Evolutionary conservation across 2,888 invertebrate species (phyloP), one percentile per base, ranked within the genome.

Genomic region (Nematopogon swammerdamellus): DNA sequence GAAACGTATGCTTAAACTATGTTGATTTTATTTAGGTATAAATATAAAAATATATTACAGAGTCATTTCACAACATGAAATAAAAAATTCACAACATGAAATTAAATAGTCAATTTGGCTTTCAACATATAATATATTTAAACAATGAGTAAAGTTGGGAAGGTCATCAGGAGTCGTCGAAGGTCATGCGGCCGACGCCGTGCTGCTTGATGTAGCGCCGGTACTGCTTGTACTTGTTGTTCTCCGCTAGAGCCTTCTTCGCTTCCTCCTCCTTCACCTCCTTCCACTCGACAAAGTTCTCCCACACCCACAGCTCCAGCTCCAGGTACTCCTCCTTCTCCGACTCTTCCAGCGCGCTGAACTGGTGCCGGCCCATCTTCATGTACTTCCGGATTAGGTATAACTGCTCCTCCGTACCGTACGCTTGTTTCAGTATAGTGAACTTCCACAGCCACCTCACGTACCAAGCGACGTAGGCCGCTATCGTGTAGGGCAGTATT

Each of bases 171-270:
- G 85, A 91, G 65, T 92, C 92, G 60, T 91, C 93, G 68, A 96
- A 96, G n/a, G 91, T 92, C 82, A 96, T 91, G 62, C 95, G 84
- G 1, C 92, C 90, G 1, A 91, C 86, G 2, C 94, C 95, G 64
- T 94, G 93, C 60, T 90, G 91, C 70, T 93, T 95, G 76, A 96
- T 87, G 67, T 92, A 95, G 51, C 96, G 81, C 53, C 95, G 82
- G 63, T 95, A 95, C 54, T 91, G 88, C 70, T 95, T 95, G 66
- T 94, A 92, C 62, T 88, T 85, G 49, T 89, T 88, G 72, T 88
- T 95, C 60, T 94, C 91, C 0, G 95, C 92, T 63, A 95, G 67
- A 58, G 91, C 88, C 56, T 88, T 88, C 63, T 92, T 93, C 63
- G 88, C 84, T 64, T 92, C 90, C 59, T 92, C 92, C 58, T 95